phyloP scores from a whole-genome alignment of 2,113 vertebrate genomes.

The Dromaius novaehollandiae region DNA sequence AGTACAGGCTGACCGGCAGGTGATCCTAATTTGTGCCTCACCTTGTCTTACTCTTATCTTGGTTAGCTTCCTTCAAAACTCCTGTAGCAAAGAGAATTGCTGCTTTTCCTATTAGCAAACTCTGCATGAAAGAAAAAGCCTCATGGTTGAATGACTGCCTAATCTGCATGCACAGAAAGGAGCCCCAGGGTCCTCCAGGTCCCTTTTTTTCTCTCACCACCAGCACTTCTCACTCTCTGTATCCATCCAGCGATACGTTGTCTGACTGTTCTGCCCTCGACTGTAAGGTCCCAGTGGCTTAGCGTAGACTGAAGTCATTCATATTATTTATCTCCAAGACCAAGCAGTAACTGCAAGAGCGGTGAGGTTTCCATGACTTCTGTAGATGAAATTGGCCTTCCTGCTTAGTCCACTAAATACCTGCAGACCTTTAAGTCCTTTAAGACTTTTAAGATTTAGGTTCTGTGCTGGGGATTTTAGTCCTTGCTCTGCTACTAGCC shows the following conservation, averaged over 20 bases:
- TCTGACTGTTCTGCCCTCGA: neutral
- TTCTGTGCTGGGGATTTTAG: neutral
- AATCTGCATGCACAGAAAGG: neutral
- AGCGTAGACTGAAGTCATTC: neutral
- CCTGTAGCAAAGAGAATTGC: neutral
- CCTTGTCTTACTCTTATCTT: neutral
- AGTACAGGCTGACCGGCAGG: neutral
- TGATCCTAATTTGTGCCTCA: neutral
- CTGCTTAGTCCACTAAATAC: neutral
- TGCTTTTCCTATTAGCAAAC: neutral
- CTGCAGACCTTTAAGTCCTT: neutral
- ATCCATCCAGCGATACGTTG: neutral
- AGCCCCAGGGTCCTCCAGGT: neutral
- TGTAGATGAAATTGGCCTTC: neutral
- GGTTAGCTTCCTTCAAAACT: neutral
- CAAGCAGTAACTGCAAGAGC: neutral
- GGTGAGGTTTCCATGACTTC: neutral
- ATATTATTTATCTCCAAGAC: neutral
- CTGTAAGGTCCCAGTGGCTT: neutral
- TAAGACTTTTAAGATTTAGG: neutral
- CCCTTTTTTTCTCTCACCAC: neutral
- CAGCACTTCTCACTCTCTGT: neutral
- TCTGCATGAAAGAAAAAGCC: neutral
- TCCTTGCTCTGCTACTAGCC: too few relatives aligned
- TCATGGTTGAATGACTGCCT: neutral